phyloP scores from a whole-genome alignment of 1,140 invertebrate genomes.

The Scaptodrosophila lebanonensis region DNA sequence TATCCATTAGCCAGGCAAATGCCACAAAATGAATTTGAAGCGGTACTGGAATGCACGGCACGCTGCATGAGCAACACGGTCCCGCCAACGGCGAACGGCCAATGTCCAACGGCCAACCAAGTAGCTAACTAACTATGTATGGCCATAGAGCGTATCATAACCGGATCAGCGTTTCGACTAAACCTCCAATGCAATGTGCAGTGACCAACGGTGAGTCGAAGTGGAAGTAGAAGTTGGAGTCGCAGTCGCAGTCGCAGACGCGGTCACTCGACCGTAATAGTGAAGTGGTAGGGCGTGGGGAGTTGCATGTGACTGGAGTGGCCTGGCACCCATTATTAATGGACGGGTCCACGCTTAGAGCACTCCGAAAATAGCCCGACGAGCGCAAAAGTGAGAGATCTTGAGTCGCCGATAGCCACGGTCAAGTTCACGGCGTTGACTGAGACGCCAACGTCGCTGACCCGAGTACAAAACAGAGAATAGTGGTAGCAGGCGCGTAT shows the following conservation, averaged over 20 bases:
- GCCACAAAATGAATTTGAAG: neutral
- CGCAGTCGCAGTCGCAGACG: neutral
- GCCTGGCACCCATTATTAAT: constrained; percentile 54
- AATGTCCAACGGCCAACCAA: neutral
- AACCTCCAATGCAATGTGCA: constrained; percentile 48
- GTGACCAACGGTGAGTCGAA: no score
- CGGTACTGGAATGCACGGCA: constrained; percentile 57
- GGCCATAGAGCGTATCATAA: constrained; percentile 67
- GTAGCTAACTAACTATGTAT: constrained; percentile 17
- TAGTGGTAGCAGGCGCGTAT: no score
- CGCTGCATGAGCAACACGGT: constrained; percentile 52
- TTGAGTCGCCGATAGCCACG: constrained; percentile 66
- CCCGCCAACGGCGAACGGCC: no score
- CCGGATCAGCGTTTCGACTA: constrained; percentile 60
- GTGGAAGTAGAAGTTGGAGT: no score
- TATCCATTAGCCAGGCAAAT: constrained; percentile 44
- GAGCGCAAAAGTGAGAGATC: constrained; percentile 49
- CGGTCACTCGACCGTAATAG: constrained; percentile 55
- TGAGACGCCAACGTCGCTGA: constrained; percentile 24
- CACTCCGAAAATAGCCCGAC: constrained; percentile 39
- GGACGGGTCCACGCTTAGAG: constrained; percentile 61
- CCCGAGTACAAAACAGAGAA: no score
- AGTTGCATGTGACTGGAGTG: neutral
- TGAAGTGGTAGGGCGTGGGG: constrained; percentile 6
- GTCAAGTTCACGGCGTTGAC: constrained; percentile 71